These are phyloP conservation scores for Etheostoma perlongum DNA, from an alignment of 2,797 vertebrate genomes.

Conservation along the genomic window DNA sequence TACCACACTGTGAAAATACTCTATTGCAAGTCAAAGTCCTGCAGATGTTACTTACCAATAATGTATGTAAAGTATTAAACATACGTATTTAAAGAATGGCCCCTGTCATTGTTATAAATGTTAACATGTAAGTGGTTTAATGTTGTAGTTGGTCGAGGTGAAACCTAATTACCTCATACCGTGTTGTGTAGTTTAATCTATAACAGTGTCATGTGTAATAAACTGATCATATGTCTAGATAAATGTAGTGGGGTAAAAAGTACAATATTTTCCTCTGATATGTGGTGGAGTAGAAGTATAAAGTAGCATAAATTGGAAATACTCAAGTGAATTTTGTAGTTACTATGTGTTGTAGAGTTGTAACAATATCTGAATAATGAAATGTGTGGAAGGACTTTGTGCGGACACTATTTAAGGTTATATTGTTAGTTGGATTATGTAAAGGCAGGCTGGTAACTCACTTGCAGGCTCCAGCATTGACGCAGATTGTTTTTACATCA, in stretches of 20 bases:
- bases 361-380: not conserved
- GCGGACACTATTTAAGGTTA: not conserved
- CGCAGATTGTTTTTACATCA: constrained; percentile 70
- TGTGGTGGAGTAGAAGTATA: not conserved
- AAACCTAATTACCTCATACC: not conserved
- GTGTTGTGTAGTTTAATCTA: not conserved
- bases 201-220: not conserved
- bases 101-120: not conserved
- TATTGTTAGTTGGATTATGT: not conserved
- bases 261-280: not conserved
- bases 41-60: not conserved
- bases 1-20: not conserved
- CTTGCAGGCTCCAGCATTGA: constrained; percentile 68
- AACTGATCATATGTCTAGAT: not conserved
- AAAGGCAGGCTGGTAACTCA: constrained; percentile 29
- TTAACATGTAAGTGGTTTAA: not conserved
- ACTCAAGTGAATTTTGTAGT: not conserved
- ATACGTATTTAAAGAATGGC: no score
- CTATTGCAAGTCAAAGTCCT: not conserved
- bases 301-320: no score
- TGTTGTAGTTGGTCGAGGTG: not conserved
- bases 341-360: not conserved
- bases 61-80: not conserved
- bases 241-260: not conserved
- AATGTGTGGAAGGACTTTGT: not conserved